Base-by-base conservation (phyloP, 2,888 invertebrate genomes). In the Chesias legatella region DNA sequence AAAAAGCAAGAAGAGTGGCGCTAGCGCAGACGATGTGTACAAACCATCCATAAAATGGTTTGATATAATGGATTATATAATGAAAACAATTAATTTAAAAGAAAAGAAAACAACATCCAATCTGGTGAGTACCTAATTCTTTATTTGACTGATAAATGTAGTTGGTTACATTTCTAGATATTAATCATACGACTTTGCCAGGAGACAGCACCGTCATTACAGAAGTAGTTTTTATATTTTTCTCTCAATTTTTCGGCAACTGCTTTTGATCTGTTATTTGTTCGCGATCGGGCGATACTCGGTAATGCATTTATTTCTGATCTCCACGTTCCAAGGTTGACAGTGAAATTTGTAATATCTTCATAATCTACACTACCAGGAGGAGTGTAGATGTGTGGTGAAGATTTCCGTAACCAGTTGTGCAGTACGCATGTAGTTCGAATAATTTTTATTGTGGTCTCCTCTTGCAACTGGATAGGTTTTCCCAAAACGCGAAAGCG, bases 11-110 rank as follows among this genome's bases (percentile, higher is more conserved):
- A n/a, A n/a, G n/a, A n/a, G n/a, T n/a, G n/a, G n/a, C n/a, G n/a
- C n/a, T n/a, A 9, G 33, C 29, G 33, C 30, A 29, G 25, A 38
- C 33, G 44, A 48, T 36, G 37, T 45, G 33, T 49, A 49, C 29
- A 45, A 45, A 49, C 43, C 49, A 45, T 36, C 44, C 38, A 42
- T 49, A 34, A 43, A 48, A 42, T 48, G 42, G 48, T 45, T 49
- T 29, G 43, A 44, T 48, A 37, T 40, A 40, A 40, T 40, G 40
- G 40, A 34, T 40, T 40, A 41, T 42, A 41, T 42, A 42, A 42
- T 42, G 35, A 47, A 47, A 47, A 47, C 34, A 43, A 43, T 28
- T 36, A 42, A 42, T 39, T 42, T 39, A 43, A 47, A 42, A 38
- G 47, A 47, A 47, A 47, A 43, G 41, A 37, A 45, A 41, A 43